These are phyloP conservation scores for Enoplosus armatus DNA, from an alignment of 2,797 vertebrate species.

Conservation along the genomic window DNA sequence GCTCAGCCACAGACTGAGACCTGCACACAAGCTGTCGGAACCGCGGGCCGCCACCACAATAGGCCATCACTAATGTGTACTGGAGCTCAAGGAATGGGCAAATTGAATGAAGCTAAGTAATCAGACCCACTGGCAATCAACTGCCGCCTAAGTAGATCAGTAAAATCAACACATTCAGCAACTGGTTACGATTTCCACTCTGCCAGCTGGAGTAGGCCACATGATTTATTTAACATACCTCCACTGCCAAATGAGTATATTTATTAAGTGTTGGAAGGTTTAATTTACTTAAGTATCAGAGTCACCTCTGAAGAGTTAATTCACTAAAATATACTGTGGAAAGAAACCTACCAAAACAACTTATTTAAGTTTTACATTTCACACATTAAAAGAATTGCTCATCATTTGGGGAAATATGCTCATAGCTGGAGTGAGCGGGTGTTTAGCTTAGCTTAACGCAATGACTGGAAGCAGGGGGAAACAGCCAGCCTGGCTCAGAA, in stretches of 20 bases:
- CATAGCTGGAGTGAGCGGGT: background rate
- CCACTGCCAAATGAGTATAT: background rate
- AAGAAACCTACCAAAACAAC: background rate
- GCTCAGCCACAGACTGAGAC: constrained; percentile 44
- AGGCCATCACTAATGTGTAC: constrained; percentile 38
- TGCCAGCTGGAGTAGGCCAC: constrained; percentile 6
- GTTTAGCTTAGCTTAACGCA: background rate
- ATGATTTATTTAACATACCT: constrained; percentile 34
- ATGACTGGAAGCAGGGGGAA: background rate
- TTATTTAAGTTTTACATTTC: background rate
- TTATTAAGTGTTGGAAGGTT: constrained; percentile 7
- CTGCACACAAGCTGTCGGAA: constrained; percentile 56
- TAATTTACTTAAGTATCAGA: too few relatives aligned
- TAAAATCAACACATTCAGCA: constrained; percentile 57
- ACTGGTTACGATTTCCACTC: constrained; percentile 46
- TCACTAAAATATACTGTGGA: background rate
- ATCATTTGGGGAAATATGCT: background rate
- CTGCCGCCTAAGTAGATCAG: constrained; percentile 41
- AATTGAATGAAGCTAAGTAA: constrained; percentile 61
- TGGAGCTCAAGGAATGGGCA: constrained; percentile 50
- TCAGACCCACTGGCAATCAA: constrained; percentile 64
- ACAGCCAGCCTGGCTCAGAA: background rate
- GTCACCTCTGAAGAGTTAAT: too few relatives aligned
- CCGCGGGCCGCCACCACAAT: constrained; percentile 25
- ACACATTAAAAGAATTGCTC: background rate